Conservation (phyloP, 2,797 vertebrate species). For the Pyrrhura leucotis region DNA sequence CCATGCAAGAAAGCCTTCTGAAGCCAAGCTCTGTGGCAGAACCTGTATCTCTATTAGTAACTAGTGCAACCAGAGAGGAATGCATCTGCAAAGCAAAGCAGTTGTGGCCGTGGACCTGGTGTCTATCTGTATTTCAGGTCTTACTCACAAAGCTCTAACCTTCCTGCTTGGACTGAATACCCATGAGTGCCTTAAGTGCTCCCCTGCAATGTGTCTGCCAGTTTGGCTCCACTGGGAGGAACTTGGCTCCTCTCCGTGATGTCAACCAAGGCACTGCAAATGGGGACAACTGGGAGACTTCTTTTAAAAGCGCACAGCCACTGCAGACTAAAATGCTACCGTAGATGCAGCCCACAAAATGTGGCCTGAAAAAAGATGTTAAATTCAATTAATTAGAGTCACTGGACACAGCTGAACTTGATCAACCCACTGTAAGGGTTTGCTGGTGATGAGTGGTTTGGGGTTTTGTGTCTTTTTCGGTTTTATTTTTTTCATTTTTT, state of each 20-base stretch:
- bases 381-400: not conserved
- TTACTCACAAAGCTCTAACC: not conserved
- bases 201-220: not conserved
- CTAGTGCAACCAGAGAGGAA: not conserved
- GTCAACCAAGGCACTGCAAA: accelerated
- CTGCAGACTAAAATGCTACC: not conserved
- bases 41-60: not conserved
- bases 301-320: not conserved
- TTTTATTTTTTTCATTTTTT: not conserved
- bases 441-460: not conserved
- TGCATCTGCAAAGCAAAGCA: not conserved
- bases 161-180: not conserved
- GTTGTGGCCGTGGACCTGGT: not conserved
- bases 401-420: not conserved
- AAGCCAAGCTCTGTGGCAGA: not conserved
- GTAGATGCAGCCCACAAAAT: not conserved
- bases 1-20: not conserved
- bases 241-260: accelerated
- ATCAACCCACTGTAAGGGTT: not conserved
- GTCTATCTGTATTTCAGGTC: not conserved
- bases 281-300: not conserved
- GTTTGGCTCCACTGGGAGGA: not conserved
- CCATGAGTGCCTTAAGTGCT: not conserved
- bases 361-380: not conserved
- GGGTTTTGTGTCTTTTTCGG: too few relatives aligned